These are phyloP conservation scores for Zoanthus sociatus DNA, from an alignment of 92 coral and sea anemone genomes.

Conservation along the genomic window DNA sequence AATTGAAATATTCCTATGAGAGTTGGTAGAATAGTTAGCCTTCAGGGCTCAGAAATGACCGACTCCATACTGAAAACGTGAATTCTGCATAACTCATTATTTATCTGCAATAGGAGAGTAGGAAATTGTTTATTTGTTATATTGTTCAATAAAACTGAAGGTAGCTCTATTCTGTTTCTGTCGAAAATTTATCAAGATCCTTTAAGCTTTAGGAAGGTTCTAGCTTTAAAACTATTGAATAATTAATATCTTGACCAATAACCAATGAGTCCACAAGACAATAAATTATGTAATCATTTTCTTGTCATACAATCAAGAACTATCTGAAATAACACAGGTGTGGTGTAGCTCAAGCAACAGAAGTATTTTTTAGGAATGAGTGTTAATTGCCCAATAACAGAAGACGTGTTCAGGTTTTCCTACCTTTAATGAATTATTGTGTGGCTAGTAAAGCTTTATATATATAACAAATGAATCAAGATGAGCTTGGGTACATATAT, in stretches of 20 bases:
- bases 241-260: constrained; percentile 28
- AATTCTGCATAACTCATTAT: not conserved
- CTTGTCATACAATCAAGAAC: not conserved
- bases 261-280: constrained; percentile 7
- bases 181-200: not conserved
- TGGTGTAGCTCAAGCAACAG: too few relatives aligned
- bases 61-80: not conserved
- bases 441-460: too few relatives aligned
- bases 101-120: not conserved
- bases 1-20: not conserved
- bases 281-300: not conserved
- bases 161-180: not conserved
- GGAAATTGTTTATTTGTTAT: not conserved
- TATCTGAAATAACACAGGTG: too few relatives aligned
- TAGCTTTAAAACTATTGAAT: not conserved
- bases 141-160: not conserved
- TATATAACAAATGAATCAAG: too few relatives aligned
- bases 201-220: not conserved
- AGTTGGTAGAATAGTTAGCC: not conserved
- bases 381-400: too few relatives aligned
- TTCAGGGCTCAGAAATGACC: not conserved
- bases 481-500: too few relatives aligned
- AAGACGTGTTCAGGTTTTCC: too few relatives aligned
- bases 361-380: too few relatives aligned
- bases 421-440: too few relatives aligned